Evolutionary conservation across 1,140 invertebrate genomes (phyloP).

Genomic region (Macrostomum lignano): DNA sequence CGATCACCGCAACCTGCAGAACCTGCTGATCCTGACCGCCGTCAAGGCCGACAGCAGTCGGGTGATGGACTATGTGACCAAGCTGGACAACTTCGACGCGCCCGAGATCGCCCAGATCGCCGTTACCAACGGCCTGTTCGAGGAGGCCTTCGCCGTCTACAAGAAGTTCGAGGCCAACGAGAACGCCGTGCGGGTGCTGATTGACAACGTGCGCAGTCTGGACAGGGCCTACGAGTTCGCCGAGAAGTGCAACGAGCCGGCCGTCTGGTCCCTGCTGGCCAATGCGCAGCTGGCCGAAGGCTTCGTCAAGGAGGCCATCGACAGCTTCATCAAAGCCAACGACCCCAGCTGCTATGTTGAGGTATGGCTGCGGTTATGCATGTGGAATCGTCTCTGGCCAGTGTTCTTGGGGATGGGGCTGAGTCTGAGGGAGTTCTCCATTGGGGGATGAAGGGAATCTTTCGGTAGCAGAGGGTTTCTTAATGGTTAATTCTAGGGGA

Average conservation of each 20-base stretch:
- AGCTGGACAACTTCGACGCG: slow-evolving; percentile 97
- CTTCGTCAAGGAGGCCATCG: slow-evolving; percentile 31
- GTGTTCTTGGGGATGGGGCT: no score
- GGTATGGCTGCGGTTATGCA: slow-evolving; percentile 53
- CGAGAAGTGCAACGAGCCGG: slow-evolving; percentile 87
- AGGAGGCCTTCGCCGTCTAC: slow-evolving; percentile 97
- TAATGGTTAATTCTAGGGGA: neutral
- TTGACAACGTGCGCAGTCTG: slow-evolving; percentile 84
- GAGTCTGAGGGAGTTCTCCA: neutral
- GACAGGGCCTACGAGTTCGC: slow-evolving; percentile 97
- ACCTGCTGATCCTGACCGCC: slow-evolving; percentile 47
- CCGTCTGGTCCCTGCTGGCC: slow-evolving; percentile 86
- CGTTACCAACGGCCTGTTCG: slow-evolving; percentile 79
- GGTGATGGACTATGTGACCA: slow-evolving; percentile 63
- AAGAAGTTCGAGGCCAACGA: slow-evolving; percentile 99
- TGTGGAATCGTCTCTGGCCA: neutral
- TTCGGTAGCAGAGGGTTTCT: no score
- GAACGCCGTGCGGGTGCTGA: slow-evolving; percentile 90
- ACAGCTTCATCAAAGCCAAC: slow-evolving; percentile 95
- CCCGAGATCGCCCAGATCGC: slow-evolving; percentile 98
- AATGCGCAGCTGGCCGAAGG: slow-evolving; percentile 82
- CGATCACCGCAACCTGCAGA: slow-evolving; percentile 61
- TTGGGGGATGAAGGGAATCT: neutral
- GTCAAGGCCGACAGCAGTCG: slow-evolving; percentile 82
- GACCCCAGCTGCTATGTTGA: slow-evolving; percentile 90